Evolutionary conservation across 1,140 invertebrate species (phyloP).

Genomic region (Heliconius himera): DNA sequence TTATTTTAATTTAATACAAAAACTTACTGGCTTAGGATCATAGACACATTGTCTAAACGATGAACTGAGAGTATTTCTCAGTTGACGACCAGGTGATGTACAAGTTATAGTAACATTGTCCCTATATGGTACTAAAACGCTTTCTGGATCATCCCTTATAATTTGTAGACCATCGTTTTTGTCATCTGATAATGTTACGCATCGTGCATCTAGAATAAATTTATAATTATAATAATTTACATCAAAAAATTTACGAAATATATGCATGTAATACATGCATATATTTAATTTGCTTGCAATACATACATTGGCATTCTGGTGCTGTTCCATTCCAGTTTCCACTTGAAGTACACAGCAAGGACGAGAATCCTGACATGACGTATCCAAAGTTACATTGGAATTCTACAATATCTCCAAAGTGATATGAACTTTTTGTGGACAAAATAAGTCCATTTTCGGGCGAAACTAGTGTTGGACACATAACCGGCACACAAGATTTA

Average conservation of each 20-base stretch:
- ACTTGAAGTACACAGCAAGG: constrained; percentile 93
- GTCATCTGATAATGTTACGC: constrained; percentile 94
- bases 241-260: background rate
- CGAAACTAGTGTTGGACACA: constrained; percentile 90
- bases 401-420: constrained; percentile 94
- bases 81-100: constrained; percentile 87
- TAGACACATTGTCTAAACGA: constrained; percentile 96
- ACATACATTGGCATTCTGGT: constrained; percentile 95
- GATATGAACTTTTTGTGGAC: constrained; percentile 90
- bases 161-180: constrained; percentile 92
- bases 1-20: background rate
- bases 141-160: constrained; percentile 88
- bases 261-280: background rate
- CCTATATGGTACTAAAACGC: constrained; percentile 92
- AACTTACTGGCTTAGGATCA: constrained; percentile 91
- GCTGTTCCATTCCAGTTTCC: constrained; percentile 97
- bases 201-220: constrained; percentile 89
- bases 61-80: constrained; percentile 90
- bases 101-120: constrained; percentile 95
- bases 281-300: constrained; percentile 40
- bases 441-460: constrained; percentile 95
- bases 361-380: constrained; percentile 92
- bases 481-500: constrained; percentile 96
- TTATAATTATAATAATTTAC: constrained; percentile 6
- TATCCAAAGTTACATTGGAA: constrained; percentile 98